phyloP scores from a whole-genome alignment of 2,888 invertebrate species.

The Lysandra coridon region DNA sequence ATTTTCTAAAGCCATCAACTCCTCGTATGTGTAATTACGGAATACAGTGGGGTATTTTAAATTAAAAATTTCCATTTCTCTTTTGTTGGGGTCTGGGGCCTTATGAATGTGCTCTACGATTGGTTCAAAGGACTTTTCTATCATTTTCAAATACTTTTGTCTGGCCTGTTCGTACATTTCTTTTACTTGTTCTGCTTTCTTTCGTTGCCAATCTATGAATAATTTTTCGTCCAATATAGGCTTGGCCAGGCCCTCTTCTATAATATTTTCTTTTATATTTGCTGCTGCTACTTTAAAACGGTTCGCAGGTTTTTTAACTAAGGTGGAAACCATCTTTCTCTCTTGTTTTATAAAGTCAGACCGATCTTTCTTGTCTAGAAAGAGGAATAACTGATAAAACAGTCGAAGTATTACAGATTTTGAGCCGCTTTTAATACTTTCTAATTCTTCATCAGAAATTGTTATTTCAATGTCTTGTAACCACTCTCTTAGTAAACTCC shows the following conservation, averaged over 20 bases:
- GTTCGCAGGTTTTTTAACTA: slow-evolving; percentile 63
- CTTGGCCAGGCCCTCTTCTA: slow-evolving; percentile 65
- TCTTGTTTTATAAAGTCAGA: slow-evolving; percentile 77
- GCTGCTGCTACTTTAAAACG: slow-evolving; percentile 63
- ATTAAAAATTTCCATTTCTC: slow-evolving; percentile 63
- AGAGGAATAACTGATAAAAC: slow-evolving; percentile 82
- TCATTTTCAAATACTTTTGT: slow-evolving; percentile 65
- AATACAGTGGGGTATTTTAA: slow-evolving; percentile 60
- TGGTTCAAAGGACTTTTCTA: slow-evolving; percentile 49
- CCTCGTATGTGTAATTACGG: slow-evolving; percentile 65
- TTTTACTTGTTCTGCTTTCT: slow-evolving; percentile 69
- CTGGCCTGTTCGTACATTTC: slow-evolving; percentile 65
- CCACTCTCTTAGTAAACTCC: slow-evolving; percentile 77
- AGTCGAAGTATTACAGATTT: slow-evolving; percentile 76
- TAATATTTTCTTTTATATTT: slow-evolving; percentile 54
- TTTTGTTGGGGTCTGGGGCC: slow-evolving; percentile 49
- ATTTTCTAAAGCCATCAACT: slow-evolving; percentile 61
- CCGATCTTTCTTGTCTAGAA: slow-evolving; percentile 80
- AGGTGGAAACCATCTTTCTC: slow-evolving; percentile 62
- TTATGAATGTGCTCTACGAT: slow-evolving; percentile 43
- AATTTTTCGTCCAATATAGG: slow-evolving; percentile 71
- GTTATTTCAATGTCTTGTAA: slow-evolving; percentile 71
- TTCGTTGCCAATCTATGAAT: slow-evolving; percentile 81
- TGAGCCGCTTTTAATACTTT: slow-evolving; percentile 71
- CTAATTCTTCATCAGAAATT: slow-evolving; percentile 65